Percentiles rank a stretch among this genome's conserved stretches.
phyloP scores from a whole-genome alignment of 2,797 vertebrate species.

The Tragelaphus eurycerus region DNA sequence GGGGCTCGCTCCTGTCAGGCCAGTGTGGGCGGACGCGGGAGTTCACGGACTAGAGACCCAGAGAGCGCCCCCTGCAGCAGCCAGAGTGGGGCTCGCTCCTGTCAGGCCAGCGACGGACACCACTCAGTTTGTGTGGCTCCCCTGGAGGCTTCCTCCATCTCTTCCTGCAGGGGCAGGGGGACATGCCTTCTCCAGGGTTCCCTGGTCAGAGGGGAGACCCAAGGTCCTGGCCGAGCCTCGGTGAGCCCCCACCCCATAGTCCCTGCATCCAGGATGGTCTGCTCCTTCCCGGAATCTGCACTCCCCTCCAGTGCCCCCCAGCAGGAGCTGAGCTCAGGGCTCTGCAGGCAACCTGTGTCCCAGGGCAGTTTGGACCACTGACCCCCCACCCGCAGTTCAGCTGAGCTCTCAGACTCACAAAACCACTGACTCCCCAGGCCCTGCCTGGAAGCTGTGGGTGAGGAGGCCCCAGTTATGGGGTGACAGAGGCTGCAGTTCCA shows the following conservation, averaged over 20 bases:
- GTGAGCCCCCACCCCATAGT: fast-evolving
- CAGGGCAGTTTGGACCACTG: neutral
- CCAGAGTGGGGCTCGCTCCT: neutral
- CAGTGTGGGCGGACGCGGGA: neutral
- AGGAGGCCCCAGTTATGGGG: neutral
- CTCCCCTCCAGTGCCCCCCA: neutral
- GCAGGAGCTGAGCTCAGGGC: neutral
- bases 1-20: neutral
- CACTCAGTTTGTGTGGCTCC: neutral
- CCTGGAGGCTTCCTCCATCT: neutral
- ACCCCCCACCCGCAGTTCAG: too few species aligned
- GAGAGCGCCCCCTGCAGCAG: neutral
- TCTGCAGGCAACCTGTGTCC: neutral
- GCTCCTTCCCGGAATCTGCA: fast-evolving
- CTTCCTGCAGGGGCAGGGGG: neutral
- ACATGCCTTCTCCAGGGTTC: neutral
- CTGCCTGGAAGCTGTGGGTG: neutral
- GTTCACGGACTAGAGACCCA: neutral
- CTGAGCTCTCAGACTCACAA: neutral
- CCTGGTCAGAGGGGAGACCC: neutral
- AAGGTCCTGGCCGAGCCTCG: neutral
- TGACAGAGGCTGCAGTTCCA: too few species aligned
- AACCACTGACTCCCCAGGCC: neutral
- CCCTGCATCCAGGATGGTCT: neutral
- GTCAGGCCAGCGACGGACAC: neutral